phyloP scores from a whole-genome alignment of 2,113 vertebrate species.

The Mobula hypostoma region DNA sequence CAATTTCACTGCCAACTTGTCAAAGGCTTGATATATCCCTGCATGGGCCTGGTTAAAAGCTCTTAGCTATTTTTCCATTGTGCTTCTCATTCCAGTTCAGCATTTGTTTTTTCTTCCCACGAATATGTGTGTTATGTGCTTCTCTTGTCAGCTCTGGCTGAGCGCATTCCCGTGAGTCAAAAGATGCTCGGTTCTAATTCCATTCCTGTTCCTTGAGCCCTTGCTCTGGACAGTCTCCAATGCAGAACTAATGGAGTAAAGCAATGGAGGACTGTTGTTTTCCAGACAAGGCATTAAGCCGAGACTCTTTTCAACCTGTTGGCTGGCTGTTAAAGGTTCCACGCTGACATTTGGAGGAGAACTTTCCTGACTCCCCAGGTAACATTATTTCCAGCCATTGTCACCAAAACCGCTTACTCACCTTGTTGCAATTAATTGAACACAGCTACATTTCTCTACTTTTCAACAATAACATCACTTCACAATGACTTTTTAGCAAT shows the following conservation, averaged over 20 bases:
- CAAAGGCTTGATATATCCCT: not conserved
- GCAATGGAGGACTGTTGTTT: not conserved
- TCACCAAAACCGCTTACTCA: not conserved
- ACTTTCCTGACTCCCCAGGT: not conserved
- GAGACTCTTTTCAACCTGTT: not conserved
- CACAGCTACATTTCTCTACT: not conserved
- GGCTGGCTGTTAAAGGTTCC: not conserved
- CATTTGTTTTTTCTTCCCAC: not conserved
- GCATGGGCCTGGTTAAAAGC: not conserved
- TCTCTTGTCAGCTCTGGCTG: not conserved
- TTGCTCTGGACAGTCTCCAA: not conserved
- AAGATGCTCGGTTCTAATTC: not conserved
- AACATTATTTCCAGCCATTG: not conserved
- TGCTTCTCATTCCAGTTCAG: not conserved
- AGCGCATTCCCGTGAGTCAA: not conserved
- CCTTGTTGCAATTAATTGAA: not conserved
- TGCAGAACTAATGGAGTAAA: not conserved
- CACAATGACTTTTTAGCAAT: not conserved
- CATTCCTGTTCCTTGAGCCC: not conserved
- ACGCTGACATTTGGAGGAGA: not conserved
- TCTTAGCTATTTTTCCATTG: not conserved
- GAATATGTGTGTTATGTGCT: not conserved
- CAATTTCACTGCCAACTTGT: not conserved
- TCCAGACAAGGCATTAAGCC: not conserved
- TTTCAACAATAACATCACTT: not conserved